These are phyloP conservation scores for Portevinia maculata DNA, from an alignment of 2,888 invertebrate genomes.

Conservation along the genomic window DNA sequence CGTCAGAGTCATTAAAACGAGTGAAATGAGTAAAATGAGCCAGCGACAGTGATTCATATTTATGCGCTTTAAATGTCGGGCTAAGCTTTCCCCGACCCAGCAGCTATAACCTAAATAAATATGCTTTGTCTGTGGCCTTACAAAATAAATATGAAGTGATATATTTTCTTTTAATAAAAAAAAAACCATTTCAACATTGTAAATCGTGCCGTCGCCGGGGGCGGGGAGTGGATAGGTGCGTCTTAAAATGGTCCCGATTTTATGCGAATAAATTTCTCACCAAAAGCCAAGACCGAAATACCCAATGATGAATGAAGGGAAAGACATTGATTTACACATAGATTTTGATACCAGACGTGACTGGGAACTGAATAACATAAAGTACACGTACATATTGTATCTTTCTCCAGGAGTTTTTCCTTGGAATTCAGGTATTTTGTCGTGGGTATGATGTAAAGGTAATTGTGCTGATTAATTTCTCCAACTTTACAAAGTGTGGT, in stretches of 20 bases:
- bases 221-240: slow-evolving; percentile 21
- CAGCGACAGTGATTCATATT: neutral
- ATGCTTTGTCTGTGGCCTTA: slow-evolving; percentile 9
- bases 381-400: too few species aligned
- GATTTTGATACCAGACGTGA: slow-evolving; percentile 56
- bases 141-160: slow-evolving; percentile 39
- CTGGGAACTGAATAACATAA: slow-evolving; percentile 48
- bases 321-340: slow-evolving; percentile 50
- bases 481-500: too few species aligned
- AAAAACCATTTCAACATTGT: slow-evolving; percentile 33
- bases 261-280: slow-evolving; percentile 50
- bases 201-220: slow-evolving; percentile 29
- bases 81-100: neutral
- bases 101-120: slow-evolving; percentile 16
- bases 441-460: too few species aligned
- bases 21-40: neutral
- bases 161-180: slow-evolving; percentile 45
- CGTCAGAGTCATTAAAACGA: neutral
- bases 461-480: too few species aligned
- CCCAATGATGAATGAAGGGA: neutral
- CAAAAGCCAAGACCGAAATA: slow-evolving; percentile 2
- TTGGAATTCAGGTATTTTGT: too few species aligned
- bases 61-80: neutral
- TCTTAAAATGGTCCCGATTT: slow-evolving; percentile 20
- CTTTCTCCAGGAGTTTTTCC: too few species aligned